Evolutionary conservation across 2,113 vertebrate genomes (phyloP), one percentile per base, ranked within the genome.

Genomic region (Xiphorhynchus elegans): DNA sequence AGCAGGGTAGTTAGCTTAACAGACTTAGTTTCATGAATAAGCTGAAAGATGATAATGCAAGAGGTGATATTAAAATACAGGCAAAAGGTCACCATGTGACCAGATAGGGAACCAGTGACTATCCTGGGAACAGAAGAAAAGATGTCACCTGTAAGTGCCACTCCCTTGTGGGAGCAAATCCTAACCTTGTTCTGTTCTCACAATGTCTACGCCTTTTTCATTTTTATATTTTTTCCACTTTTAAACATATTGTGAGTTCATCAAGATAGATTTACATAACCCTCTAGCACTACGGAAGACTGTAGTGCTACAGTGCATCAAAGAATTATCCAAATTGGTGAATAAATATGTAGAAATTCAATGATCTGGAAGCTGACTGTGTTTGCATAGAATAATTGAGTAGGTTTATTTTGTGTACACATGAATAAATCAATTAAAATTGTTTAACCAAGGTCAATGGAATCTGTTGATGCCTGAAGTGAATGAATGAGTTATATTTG

Each of bases 401-500:
- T 76, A 93, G 62, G 55, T 85, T 94, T 93, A 70, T 89, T 91
- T 94, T 88, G 59, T 85, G 50, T 85, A 79, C 10, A 14, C 91
- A 95, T 85, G 80, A 95, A 91, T 96, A 95, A 89, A 92, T 91
- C 82, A 85, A 85, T 97, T 89, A 90, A 91, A 95, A 73, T 94
- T 0, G 74, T 74, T 96, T 94, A 95, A 77, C 79, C 79, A 89
- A 95, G 91, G 74, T 94, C 68, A 94, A 2, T 69, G 75, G 46
- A 82, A 73, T 87, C 62, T 83, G 11, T 82, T 91, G 89, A 74
- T 87, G 87, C 78, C 87, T 91, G 82, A 87, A 79, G 59, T 94
- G 66, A 84, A 72, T 76, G 81, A 91, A 35, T 68, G 67, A 67
- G 13, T 87, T 91, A 4, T 80, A 47, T 91, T 69, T 91, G 75